Base-by-base conservation (phyloP, 1,140 invertebrate genomes). In the Phenacoccus solenopsis region DNA sequence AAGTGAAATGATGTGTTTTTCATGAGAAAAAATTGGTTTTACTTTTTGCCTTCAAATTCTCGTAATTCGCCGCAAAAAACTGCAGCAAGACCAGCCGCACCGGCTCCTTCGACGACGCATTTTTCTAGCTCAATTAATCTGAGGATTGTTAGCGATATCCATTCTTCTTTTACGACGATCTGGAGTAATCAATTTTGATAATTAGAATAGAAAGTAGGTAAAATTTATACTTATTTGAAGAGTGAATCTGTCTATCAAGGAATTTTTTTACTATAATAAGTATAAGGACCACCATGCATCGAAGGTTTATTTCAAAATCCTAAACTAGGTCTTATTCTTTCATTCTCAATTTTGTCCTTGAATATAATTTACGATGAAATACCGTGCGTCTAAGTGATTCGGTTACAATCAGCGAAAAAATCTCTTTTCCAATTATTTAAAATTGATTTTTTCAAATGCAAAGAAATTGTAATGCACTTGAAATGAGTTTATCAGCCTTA, bases 51-150 rank as follows among this genome's bases (percentile, higher is more conserved):
- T 64, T 25, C 9, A 64, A 64, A 64, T 25, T 64, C 25, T 64
- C 25, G 4, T 64, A 96, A 78, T 64, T 90, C 83, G 9, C 90
- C 91, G 0, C 89, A 85, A 69, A 96, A 81, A 75, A 96, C 87
- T 4, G 93, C 93, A 0, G 93, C 94, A 2, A 97, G 79, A 0
- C 90, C 91, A 13, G 87, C 85, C 0, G 93, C 94, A 0, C 94
- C 94, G 1, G 91, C 94, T 0, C 91, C 94, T 79, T 97, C 94
- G 1, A 96, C 92, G 1, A 97, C 92, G 73, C 90, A 91, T 78
- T 97, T 96, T 78, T 96, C 93, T 70, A 88, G 83, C 79, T 97
- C 94, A 2, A 95, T 84, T 59, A 96, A 78, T 21, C 90, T 83
- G 32, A 96, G 78, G 72, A 97, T 96, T 2, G 93, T 86, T 72